These are phyloP conservation scores for Sebastes matsubarae DNA, from an alignment of 2,797 vertebrate species.

Conservation along the genomic window DNA sequence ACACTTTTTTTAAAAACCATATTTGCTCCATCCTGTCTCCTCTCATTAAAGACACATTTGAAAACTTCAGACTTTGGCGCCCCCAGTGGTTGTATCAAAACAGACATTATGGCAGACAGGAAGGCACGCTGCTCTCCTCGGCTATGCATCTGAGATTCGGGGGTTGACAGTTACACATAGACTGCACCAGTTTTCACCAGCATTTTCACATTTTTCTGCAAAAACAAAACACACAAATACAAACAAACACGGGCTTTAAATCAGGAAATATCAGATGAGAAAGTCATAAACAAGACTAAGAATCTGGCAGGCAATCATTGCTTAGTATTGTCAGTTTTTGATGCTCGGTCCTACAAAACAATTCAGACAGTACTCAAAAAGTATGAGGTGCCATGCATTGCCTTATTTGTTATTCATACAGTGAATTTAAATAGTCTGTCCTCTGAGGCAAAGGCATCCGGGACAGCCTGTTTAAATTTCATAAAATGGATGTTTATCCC, in stretches of 20 bases:
- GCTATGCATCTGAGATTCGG: background rate
- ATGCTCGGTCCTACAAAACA: background rate
- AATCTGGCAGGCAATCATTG: background rate
- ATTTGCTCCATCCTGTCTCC: too few relatives aligned
- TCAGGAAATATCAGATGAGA: background rate
- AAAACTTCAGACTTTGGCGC: background rate
- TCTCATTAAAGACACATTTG: too few relatives aligned
- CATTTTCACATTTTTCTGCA: background rate
- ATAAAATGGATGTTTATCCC: background rate
- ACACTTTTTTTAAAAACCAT: too few relatives aligned
- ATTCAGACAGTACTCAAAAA: background rate
- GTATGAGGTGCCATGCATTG: background rate
- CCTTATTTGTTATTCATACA: background rate
- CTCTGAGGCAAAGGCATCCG: background rate
- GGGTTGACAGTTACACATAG: background rate
- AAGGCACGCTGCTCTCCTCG: background rate
- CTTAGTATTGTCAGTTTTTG: background rate
- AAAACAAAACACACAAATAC: too few relatives aligned
- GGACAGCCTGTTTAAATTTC: background rate
- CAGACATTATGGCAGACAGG: background rate
- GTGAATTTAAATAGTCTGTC: background rate
- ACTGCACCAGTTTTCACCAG: background rate
- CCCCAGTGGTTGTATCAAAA: background rate
- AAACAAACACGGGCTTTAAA: background rate
- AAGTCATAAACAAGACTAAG: background rate